Evolutionary conservation across 2,888 invertebrate genomes (phyloP), one percentile per base, ranked within the genome.

Genomic region (Eurois occulta): DNA sequence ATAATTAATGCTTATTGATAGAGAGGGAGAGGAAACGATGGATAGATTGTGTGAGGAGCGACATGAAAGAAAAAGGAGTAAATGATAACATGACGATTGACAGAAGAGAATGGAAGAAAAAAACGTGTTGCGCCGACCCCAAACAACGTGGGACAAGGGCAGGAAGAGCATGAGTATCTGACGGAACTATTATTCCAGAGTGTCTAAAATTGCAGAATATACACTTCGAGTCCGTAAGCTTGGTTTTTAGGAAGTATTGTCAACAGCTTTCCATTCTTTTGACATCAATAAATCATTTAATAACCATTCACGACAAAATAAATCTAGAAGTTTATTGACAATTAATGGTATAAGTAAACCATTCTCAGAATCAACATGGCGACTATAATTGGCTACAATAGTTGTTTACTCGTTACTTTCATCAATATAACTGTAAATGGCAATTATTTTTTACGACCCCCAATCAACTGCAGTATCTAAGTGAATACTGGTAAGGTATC

Each of bases 401-500:
- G 78, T 83, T 66, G 69, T 71, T 62, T 11, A 41, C 68, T 83
- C 24, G 28, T 35, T 58, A 79, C 80, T 84, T 71, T 84, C 71
- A 72, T 66, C 41, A 41, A 38, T 43, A 28, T 4, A 48, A 35
- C 71, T 68, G 35, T 28, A 21, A 52, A 35, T 41, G 18, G 46
- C 69, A 72, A 84, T 79, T 72, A 84, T 69, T 46, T 83, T 81
- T 85, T 81, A 81, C 48, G 52, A 67, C 60, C 69, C 58, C 43
- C 69, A 84, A 81, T 84, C 72, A 72, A 21, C 55, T 43, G 52
- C 28, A 21, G 52, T 60, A 72, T 80, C 52, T 73, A 60, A 43
- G 43, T 84, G 43, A 55, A 60, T 72, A 43, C 58, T 55, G 24
- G 43, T 73, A 74, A 72, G 41, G 41, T 41, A 11, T 41, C 41